Base-by-base conservation (phyloP, 1,140 invertebrate species). In the Leptonema lineaticorne region DNA sequence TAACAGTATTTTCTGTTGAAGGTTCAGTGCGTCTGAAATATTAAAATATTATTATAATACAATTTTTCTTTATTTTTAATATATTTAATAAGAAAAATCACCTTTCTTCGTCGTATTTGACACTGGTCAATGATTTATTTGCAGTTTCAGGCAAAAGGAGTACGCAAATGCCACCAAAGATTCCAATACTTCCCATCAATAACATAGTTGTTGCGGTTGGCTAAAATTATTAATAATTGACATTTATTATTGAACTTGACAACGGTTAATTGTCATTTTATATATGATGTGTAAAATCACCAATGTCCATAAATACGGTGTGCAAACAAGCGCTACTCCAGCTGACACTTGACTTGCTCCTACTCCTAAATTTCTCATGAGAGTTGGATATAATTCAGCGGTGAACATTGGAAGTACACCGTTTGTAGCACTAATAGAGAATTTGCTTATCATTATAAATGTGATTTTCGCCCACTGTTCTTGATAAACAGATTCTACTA, bases 371-470 rank as follows among this genome's bases (percentile, higher is more conserved):
- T 91, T 91, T 62, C 89, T 83, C 70, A 91, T 87, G 45, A 88
- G 81, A 1, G 89, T 91, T 1, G 89, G 89, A 79, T 89, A 91
- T 3, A 90, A 76, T 76, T 91, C 89, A 1, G 89, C 89, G 1
- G 89, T 90, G 73, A 87, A 91, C 8, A 90, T 88, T 0, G 89
- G 89, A 79, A 90, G 81, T 64, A 90, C 86, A 69, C 88, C 89
- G 73, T 91, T 90, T 1, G 87, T 87, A 1, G 86, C 84, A 33
- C 87, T 87, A 26, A 90, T 87, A 2, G 87, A 85, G 73, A 90
- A 89, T 78, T 90, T 90, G 58, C 86, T 86, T 53, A 87, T 79
- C 85, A 88, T 88, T 33, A 87, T 81, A 67, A 86, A 83, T 11
- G 81, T 80, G 48, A 88, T 85, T 75, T 85, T 86, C 20, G 86